A percentile compares a stretch with the other conserved stretches of the same genome.
Conservation (phyloP, 2,113 vertebrate species). For the Asarcornis scutulata region DNA sequence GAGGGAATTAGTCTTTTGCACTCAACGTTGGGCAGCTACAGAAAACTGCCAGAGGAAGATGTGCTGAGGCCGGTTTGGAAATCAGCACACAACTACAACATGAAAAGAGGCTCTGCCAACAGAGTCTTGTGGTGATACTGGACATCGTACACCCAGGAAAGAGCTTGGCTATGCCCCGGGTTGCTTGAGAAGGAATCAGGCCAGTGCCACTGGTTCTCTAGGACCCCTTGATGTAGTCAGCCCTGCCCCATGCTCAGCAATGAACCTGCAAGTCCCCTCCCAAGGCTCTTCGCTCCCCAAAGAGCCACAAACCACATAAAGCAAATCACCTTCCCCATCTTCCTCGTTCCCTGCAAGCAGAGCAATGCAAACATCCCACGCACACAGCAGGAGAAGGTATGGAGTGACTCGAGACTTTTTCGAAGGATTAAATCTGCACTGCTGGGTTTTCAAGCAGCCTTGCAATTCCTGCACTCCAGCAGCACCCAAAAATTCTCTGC, state of each 20-base stretch:
- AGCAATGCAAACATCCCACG: accelerated
- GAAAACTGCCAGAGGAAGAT: neutral
- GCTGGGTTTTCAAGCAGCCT: neutral
- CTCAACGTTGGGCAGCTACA: neutral
- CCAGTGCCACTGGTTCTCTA: neutral
- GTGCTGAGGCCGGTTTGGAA: neutral
- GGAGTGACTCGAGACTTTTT: accelerated
- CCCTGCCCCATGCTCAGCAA: accelerated
- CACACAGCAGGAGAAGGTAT: accelerated
- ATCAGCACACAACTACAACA: accelerated
- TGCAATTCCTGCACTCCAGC: neutral
- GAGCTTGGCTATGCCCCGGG: neutral
- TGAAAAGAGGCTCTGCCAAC: neutral
- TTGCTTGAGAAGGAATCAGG: neutral
- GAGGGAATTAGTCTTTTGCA: accelerated
- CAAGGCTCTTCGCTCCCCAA: neutral
- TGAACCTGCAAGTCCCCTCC: neutral
- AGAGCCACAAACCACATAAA: neutral
- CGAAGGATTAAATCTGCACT: neutral
- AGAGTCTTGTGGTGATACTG: neutral
- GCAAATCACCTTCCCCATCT: accelerated
- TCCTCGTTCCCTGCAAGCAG: neutral
- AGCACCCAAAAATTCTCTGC: accelerated
- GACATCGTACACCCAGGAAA: neutral
- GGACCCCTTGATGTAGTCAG: neutral